phyloP scores from a whole-genome alignment of 2,797 vertebrate genomes.

The Ammospiza maritima region DNA sequence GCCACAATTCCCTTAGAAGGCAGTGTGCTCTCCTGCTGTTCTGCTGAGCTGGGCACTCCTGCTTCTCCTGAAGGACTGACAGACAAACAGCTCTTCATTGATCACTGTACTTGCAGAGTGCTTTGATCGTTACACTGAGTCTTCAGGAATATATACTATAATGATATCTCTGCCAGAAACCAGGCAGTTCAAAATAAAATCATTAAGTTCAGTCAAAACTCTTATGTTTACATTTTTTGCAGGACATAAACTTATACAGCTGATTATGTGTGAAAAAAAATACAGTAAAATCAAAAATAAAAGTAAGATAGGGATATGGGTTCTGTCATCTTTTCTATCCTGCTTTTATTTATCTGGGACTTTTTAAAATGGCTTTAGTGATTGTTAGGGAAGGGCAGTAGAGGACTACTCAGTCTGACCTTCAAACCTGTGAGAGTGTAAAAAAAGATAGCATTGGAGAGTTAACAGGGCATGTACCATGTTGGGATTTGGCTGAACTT shows the following conservation, averaged over 20 bases:
- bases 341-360: background rate
- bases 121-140: slow-evolving; percentile 15
- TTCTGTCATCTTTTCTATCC: background rate
- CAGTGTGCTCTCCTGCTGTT: background rate
- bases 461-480: background rate
- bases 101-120: slow-evolving; percentile 18
- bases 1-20: background rate
- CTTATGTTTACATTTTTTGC: background rate
- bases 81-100: slow-evolving; percentile 52
- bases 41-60: slow-evolving; percentile 9
- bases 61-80: slow-evolving; percentile 34
- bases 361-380: background rate
- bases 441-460: background rate
- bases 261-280: background rate
- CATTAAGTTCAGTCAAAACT: slow-evolving; percentile 27
- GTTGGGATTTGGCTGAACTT: background rate
- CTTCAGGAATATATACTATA: slow-evolving; percentile 29
- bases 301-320: background rate
- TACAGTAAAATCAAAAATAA: background rate
- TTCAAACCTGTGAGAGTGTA: background rate
- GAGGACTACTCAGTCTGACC: background rate
- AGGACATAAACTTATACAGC: background rate
- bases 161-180: slow-evolving; percentile 22
- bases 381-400: background rate
- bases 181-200: slow-evolving; percentile 24